Percentiles rank a stretch among this genome's conserved stretches.
Conservation (phyloP, 2,113 vertebrate species). For the Natator depressus region DNA sequence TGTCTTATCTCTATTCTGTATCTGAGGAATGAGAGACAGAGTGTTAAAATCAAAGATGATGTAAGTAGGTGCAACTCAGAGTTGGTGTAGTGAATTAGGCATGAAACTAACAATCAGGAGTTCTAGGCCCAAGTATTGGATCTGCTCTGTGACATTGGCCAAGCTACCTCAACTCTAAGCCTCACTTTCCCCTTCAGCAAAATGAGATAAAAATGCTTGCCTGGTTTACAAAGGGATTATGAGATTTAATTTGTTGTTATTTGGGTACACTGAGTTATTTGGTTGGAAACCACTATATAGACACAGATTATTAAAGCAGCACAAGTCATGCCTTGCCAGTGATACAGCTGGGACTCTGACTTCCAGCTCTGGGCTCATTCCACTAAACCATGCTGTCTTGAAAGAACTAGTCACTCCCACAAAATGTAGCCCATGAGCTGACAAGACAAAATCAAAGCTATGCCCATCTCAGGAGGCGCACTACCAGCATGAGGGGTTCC, state of each 20-base stretch:
- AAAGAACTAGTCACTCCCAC: neutral
- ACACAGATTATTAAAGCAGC: neutral
- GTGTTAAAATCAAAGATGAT: neutral
- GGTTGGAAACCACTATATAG: neutral
- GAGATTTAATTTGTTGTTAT: neutral
- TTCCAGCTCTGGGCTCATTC: neutral
- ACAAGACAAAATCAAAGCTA: neutral
- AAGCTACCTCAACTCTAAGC: neutral
- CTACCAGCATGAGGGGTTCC: neutral
- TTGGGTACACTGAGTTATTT: neutral
- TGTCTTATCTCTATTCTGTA: constrained; percentile 33
- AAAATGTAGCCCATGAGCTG: neutral
- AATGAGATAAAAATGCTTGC: neutral
- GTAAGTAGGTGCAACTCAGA: neutral
- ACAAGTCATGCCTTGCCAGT: neutral
- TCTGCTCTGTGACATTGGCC: neutral
- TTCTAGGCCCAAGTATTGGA: neutral
- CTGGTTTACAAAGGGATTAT: neutral
- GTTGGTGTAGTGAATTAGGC: neutral
- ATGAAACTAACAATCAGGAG: neutral
- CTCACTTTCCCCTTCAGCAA: neutral
- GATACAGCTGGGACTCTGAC: neutral
- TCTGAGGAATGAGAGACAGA: neutral
- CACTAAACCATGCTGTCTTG: neutral
- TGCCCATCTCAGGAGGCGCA: neutral